Percentiles rank a stretch among this genome's conserved stretches.
phyloP scores from a whole-genome alignment of 2,797 vertebrate species.

The Eleutherodactylus coqui region DNA sequence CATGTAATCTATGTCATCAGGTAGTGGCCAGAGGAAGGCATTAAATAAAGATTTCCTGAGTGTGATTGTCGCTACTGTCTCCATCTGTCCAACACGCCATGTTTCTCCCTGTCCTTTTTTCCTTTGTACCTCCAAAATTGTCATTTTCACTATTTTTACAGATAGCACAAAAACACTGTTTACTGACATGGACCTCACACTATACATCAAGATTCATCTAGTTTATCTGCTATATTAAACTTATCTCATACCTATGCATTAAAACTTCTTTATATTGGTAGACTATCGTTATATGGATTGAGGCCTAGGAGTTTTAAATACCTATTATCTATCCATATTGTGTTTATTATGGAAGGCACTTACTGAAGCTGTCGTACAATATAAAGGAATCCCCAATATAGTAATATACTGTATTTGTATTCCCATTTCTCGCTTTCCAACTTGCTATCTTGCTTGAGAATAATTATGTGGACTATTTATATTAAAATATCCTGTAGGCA shows the following conservation, averaged over 20 bases:
- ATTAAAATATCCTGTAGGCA: constrained; percentile 31
- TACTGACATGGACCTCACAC: too few species aligned
- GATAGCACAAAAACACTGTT: too few species aligned
- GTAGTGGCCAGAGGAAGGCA: too few species aligned
- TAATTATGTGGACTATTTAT: constrained; percentile 38
- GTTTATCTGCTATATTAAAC: neutral
- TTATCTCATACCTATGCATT: neutral
- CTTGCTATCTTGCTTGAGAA: constrained; percentile 16
- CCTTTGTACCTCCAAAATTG: neutral
- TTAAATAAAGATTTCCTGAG: too few species aligned
- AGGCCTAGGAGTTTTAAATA: neutral
- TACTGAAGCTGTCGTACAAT: neutral
- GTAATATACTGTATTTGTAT: constrained; percentile 1
- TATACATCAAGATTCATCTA: neutral
- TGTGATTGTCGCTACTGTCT: too few species aligned
- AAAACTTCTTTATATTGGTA: neutral
- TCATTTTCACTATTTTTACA: too few species aligned
- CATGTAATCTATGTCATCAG: too few species aligned
- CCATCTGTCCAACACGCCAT: too few species aligned
- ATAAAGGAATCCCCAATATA: neutral
- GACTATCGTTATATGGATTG: neutral
- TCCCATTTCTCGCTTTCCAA: neutral
- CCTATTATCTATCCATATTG: neutral
- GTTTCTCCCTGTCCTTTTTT: too few species aligned
- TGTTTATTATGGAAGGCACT: neutral